Conservation (phyloP, 2,888 invertebrate species). For the Hydriomena furcata region DNA sequence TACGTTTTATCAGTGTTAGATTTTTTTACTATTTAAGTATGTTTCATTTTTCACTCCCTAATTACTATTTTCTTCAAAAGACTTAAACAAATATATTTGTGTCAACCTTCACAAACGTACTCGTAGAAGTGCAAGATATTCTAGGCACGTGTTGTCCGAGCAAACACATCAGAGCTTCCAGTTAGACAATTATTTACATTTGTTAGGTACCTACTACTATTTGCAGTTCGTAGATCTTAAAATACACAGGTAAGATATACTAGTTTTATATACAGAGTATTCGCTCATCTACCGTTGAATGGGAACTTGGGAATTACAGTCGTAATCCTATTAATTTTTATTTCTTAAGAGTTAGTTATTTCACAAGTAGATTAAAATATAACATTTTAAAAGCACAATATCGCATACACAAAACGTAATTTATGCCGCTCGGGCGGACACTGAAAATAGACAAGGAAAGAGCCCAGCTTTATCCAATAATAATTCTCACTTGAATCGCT, state of each 20-base stretch:
- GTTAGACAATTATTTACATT: conserved; percentile 4
- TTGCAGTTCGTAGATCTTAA: not conserved
- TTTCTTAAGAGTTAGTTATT: too few species aligned
- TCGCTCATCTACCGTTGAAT: too few species aligned
- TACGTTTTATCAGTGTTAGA: too few species aligned
- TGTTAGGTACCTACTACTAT: conserved; percentile 6
- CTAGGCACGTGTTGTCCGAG: conserved; percentile 44
- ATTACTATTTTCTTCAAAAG: too few species aligned
- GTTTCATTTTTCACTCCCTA: too few species aligned
- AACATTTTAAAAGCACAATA: conserved; percentile 55
- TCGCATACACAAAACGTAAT: conserved; percentile 70
- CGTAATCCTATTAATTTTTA: too few species aligned
- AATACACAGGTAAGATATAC: too few species aligned
- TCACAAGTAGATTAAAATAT: too few species aligned
- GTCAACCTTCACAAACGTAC: conserved; percentile 1
- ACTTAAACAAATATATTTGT: not conserved
- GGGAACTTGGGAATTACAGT: too few species aligned
- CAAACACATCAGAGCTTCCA: conserved; percentile 44
- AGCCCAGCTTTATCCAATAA: conserved; percentile 78
- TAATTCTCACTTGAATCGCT: conserved; percentile 80
- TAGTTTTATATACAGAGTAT: too few species aligned
- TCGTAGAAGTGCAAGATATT: conserved; percentile 32
- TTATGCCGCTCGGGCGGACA: conserved; percentile 66
- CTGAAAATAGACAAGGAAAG: conserved; percentile 74
- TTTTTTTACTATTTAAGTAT: too few species aligned